Conservation (phyloP, 1,140 invertebrate species). For the Manduca sexta region DNA sequence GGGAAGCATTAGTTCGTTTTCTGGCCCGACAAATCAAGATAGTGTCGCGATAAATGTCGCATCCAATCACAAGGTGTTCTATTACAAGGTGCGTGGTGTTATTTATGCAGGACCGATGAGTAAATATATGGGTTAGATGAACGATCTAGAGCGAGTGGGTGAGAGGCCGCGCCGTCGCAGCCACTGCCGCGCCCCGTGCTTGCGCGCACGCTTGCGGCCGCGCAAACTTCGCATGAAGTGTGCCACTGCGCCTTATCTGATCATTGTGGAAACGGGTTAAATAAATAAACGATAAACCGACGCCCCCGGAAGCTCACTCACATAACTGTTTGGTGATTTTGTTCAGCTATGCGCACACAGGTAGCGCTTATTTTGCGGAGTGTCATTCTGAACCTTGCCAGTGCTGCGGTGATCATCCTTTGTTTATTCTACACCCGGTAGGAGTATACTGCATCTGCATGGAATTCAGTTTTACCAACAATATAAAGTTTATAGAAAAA, state of each 20-base stretch:
- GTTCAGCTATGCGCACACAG: conserved; percentile 22
- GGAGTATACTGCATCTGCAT: conserved; percentile 13
- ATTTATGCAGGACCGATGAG: conserved; percentile 48
- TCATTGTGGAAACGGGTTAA: not conserved
- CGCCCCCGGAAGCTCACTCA: not conserved
- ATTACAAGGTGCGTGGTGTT: conserved; percentile 43
- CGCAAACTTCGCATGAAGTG: conserved; percentile 5
- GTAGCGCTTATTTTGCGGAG: conserved; percentile 22
- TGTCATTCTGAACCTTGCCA: conserved; percentile 15
- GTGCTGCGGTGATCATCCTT: not conserved
- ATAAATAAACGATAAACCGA: conserved; percentile 6
- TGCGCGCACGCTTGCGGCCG: conserved; percentile 49
- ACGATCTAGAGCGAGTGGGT: conserved; percentile 60
- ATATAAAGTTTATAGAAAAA: conserved; percentile 43
- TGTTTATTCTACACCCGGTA: too few species aligned
- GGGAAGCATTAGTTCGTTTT: conserved; percentile 30
- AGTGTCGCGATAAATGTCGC: conserved; percentile 38
- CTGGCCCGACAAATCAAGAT: conserved; percentile 42
- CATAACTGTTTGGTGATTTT: conserved; percentile 12
- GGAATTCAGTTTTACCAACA: conserved; percentile 29
- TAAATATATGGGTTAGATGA: conserved; percentile 65
- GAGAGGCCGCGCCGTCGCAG: conserved; percentile 38
- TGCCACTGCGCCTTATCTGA: conserved; percentile 5
- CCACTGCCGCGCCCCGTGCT: conserved; percentile 45
- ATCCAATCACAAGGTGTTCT: conserved; percentile 40